Evolutionary conservation across 1,140 invertebrate genomes (phyloP).

Genomic region (Heliothis virescens): DNA sequence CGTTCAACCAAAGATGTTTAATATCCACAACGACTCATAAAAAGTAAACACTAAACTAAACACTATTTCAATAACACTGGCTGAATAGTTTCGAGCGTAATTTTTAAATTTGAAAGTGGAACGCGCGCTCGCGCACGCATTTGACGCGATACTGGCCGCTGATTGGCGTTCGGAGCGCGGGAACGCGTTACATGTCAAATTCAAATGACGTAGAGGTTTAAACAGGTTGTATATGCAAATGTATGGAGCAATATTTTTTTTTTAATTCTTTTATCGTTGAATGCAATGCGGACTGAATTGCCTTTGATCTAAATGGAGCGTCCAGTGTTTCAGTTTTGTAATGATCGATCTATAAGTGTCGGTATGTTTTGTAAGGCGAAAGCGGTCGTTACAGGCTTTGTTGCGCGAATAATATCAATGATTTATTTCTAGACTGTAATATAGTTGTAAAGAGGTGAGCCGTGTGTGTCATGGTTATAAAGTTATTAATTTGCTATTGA

Average conservation of each 20-base stretch:
- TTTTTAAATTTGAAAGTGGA: slow-evolving; percentile 42
- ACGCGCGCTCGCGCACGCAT: slow-evolving; percentile 63
- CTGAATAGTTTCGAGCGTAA: slow-evolving; percentile 20
- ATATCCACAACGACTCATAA: slow-evolving; percentile 48
- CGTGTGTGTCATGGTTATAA: background rate
- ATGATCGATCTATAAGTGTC: slow-evolving; percentile 32
- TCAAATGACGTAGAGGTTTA: slow-evolving; percentile 41
- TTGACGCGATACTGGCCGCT: slow-evolving; percentile 66
- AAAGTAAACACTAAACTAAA: slow-evolving; percentile 50
- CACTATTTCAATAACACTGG: slow-evolving; percentile 48
- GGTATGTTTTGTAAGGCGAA: slow-evolving; percentile 30
- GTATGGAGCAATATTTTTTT: slow-evolving; percentile 54
- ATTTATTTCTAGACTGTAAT: background rate
- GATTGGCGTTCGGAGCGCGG: slow-evolving; percentile 71
- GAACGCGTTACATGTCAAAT: slow-evolving; percentile 63
- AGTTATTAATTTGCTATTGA: too few relatives aligned
- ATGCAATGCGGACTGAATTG: slow-evolving; percentile 55
- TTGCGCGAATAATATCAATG: slow-evolving; percentile 15
- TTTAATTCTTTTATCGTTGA: slow-evolving; percentile 53
- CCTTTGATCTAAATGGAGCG: slow-evolving; percentile 58
- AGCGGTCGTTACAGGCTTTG: background rate
- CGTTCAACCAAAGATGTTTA: slow-evolving; percentile 22
- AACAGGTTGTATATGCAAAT: slow-evolving; percentile 65
- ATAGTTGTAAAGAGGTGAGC: background rate
- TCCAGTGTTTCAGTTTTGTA: slow-evolving; percentile 49